A percentile compares a stretch with the other conserved stretches of the same genome.
phyloP scores from a whole-genome alignment of 2,113 vertebrate species.

The Rhipidura dahli region DNA sequence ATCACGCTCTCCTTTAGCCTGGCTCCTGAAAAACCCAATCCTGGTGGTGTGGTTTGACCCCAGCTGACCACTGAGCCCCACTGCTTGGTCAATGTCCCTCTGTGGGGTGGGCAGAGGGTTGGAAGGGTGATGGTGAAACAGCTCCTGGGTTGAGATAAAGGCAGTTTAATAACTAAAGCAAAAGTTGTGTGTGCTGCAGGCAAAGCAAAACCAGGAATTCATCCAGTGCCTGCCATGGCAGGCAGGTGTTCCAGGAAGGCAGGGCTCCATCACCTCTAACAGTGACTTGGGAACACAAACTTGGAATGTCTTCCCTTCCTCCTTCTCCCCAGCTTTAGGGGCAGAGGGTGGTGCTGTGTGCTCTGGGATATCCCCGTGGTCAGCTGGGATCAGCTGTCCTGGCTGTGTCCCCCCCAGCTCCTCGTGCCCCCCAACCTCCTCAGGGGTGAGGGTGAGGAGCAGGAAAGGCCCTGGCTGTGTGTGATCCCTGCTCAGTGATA shows the following conservation, averaged over 20 bases:
- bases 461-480: not conserved
- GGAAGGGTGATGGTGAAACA: not conserved
- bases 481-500: not conserved
- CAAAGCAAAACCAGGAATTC: not conserved
- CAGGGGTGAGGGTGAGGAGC: not conserved
- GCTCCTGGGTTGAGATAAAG: not conserved
- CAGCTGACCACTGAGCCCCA: not conserved
- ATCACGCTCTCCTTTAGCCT: not conserved
- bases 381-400: not conserved
- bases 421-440: not conserved
- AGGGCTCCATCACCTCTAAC: not conserved
- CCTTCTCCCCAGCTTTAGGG: not conserved
- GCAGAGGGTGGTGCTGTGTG: not conserved
- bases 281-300: not conserved
- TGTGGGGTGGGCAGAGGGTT: not conserved
- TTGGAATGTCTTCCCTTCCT: not conserved
- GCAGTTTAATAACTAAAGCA: not conserved
- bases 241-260: not conserved
- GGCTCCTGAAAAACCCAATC: not conserved
- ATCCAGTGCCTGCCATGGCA: not conserved
- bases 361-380: not conserved
- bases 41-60: not conserved
- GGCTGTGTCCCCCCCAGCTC: not conserved
- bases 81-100: not conserved
- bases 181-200: rapidly evolving